Percentiles rank a stretch among this genome's conserved stretches.
These are phyloP conservation scores for Osmoderma eremita DNA, from an alignment of 2,888 invertebrate species.

Conservation along the genomic window DNA sequence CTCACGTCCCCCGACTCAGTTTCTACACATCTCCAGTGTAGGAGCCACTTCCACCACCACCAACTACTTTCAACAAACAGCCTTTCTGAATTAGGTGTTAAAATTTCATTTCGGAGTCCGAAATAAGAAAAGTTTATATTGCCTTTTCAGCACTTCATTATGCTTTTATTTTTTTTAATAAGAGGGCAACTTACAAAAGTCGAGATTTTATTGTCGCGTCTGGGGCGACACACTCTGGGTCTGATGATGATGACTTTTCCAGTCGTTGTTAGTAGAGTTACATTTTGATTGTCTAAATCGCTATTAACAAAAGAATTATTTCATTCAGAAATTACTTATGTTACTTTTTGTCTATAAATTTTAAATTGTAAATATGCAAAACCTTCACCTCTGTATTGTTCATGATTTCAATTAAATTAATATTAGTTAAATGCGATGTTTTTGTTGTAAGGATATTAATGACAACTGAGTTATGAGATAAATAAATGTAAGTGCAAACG, in stretches of 20 bases:
- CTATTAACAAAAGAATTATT: too few relatives aligned
- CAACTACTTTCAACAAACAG: conserved; percentile 53
- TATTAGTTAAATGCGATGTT: too few relatives aligned
- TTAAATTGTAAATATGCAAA: too few relatives aligned
- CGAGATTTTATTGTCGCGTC: conserved; percentile 46
- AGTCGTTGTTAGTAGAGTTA: not conserved
- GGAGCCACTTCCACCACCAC: conserved; percentile 10
- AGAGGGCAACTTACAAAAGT: conserved; percentile 45
- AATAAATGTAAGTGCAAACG: too few relatives aligned
- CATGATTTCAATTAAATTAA: too few relatives aligned
- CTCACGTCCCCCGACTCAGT: conserved; percentile 8
- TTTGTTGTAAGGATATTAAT: too few relatives aligned
- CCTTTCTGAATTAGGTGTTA: conserved; percentile 58
- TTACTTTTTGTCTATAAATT: too few relatives aligned
- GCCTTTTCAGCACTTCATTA: conserved; percentile 59
- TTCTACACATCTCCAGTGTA: conserved; percentile 7
- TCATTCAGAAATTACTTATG: too few relatives aligned
- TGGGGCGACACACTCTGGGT: not conserved
- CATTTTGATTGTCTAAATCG: too few relatives aligned
- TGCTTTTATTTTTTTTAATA: conserved; percentile 51
- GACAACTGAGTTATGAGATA: too few relatives aligned
- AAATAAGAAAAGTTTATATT: conserved; percentile 64
- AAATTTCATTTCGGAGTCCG: conserved; percentile 57
- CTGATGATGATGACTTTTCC: conserved; percentile 3
- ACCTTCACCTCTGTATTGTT: too few relatives aligned